Base-by-base conservation (phyloP, 1,140 invertebrate species). In the Schlechtendalia chinensis region DNA sequence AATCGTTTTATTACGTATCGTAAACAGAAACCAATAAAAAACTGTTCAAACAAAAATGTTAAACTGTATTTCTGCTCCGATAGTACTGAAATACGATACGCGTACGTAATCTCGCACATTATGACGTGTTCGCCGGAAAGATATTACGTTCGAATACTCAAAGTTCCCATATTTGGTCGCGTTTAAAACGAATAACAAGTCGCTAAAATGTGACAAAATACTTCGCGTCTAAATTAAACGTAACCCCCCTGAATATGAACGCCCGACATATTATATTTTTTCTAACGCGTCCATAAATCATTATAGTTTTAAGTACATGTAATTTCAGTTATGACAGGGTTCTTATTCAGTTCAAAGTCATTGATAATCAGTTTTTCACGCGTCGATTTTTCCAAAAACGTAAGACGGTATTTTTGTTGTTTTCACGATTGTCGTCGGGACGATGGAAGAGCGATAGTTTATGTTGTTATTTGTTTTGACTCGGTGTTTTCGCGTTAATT, bases 401-500 rank as follows among this genome's bases (percentile, higher is more conserved):
- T n/a, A n/a, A n/a, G n/a, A 61, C 32, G 32, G 8, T 4, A 39
- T 39, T 39, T 39, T 39, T 39, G 8, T 39, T 39, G 32, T 39
- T 3, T 39, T 39, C 8, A 4, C 32, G 17, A 1, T 16, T 39
- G 58, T 77, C 22, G n/a, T n/a, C n/a, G n/a, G n/a, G n/a, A n/a
- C n/a, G n/a, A n/a, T n/a, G n/a, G n/a, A n/a, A n/a, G n/a, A n/a
- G n/a, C n/a, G n/a, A n/a, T n/a, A n/a, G n/a, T n/a, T n/a, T n/a
- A n/a, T 77, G n/a, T 11, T 14, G 5, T n/a, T n/a, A 11, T n/a
- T 67, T 50, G 4, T 45, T 47, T 47, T 69, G n/a, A 59, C 29
- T 45, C 14, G 16, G 17, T 77, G 24, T 77, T 58, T 77, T 77
- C 58, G 32, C 32, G 72, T 59, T 77, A 77, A 77, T 77, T 59